These are phyloP conservation scores for Sesamia inferens DNA, from an alignment of 2,888 invertebrate genomes.

Conservation along the genomic window DNA sequence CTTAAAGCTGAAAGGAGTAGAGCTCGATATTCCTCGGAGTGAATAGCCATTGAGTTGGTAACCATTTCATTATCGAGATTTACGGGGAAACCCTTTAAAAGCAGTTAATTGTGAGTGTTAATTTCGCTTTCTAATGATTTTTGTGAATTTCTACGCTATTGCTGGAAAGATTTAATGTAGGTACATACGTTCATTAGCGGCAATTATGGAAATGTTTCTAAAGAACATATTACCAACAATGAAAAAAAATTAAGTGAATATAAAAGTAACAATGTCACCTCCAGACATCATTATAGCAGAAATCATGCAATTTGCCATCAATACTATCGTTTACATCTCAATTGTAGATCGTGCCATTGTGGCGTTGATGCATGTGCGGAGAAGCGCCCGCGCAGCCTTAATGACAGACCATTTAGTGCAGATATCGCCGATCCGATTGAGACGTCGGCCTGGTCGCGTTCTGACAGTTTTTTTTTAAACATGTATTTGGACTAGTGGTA, in stretches of 20 bases:
- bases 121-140: constrained; percentile 82
- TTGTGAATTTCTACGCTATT: constrained; percentile 66
- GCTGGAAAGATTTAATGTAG: constrained; percentile 25
- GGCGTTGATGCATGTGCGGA: constrained; percentile 68
- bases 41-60: constrained; percentile 69
- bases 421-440: constrained; percentile 77
- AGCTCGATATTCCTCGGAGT: constrained; percentile 60
- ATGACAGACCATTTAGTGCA: constrained; percentile 83
- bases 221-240: constrained; percentile 7
- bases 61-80: constrained; percentile 86
- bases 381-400: constrained; percentile 73
- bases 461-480: constrained; percentile 73
- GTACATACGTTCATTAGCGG: constrained; percentile 21
- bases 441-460: constrained; percentile 69
- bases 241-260: constrained; percentile 14
- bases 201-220: constrained; percentile 4
- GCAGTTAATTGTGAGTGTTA: constrained; percentile 82
- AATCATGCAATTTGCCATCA: constrained; percentile 56
- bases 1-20: constrained; percentile 67
- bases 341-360: constrained; percentile 78
- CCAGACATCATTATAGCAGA: constrained; percentile 33
- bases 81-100: constrained; percentile 86
- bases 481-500: constrained; percentile 72
- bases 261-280: constrained; percentile 36
- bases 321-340: constrained; percentile 73